Conservation (phyloP, 2,113 vertebrate species). For the Hemibagrus wyckioides region DNA sequence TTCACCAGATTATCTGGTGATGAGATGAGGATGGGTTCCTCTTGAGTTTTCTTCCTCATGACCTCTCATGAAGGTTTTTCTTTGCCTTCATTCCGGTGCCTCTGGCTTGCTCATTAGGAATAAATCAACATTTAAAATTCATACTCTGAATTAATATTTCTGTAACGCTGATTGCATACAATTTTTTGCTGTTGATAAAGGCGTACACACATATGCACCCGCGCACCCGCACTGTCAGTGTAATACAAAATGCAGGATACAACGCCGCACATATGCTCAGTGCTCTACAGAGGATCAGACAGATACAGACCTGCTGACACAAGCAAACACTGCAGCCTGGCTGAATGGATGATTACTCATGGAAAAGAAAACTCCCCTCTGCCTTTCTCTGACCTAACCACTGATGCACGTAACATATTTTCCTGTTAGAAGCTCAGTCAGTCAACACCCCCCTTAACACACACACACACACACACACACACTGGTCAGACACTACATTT, state of each 20-base stretch:
- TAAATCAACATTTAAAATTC: too few relatives aligned
- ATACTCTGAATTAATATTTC: too few relatives aligned
- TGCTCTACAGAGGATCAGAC: neutral
- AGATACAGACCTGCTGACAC: constrained; percentile 52
- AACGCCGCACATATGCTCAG: neutral
- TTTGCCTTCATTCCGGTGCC: too few relatives aligned
- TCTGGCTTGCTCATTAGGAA: too few relatives aligned
- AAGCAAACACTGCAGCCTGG: constrained; percentile 34
- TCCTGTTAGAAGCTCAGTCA: constrained; percentile 40
- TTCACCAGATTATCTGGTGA: too few relatives aligned
- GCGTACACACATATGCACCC: neutral
- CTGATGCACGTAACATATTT: constrained; percentile 44
- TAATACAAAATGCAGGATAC: neutral
- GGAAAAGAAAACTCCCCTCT: constrained; percentile 52
- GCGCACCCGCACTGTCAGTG: neutral
- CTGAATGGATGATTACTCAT: constrained; percentile 51
- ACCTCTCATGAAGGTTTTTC: too few relatives aligned
- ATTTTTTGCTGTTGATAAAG: neutral
- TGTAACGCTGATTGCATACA: too few relatives aligned
- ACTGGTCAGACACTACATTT: neutral
- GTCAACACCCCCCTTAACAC: constrained; percentile 26
- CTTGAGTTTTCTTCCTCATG: too few relatives aligned
- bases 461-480: constrained; percentile 13
- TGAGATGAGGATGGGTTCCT: too few relatives aligned
- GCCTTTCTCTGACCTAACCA: constrained; percentile 41